Percentiles rank a stretch among this genome's conserved stretches.
Conservation (phyloP, 2,113 vertebrate genomes). For the Oreocharis arfaki region DNA sequence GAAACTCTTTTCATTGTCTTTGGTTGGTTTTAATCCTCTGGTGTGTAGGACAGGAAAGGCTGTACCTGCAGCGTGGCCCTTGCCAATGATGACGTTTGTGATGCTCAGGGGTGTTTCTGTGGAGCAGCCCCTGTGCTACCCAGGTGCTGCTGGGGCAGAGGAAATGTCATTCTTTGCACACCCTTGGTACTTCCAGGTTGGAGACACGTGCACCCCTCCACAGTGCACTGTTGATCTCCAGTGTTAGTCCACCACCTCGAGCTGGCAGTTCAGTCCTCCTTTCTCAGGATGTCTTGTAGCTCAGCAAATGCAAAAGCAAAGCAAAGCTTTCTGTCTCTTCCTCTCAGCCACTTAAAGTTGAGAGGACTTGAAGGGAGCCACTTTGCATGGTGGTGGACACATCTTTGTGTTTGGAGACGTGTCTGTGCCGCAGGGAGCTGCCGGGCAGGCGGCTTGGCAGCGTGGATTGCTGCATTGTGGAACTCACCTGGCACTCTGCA, state of each 20-base stretch:
- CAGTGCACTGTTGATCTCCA: neutral
- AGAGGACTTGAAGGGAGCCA: neutral
- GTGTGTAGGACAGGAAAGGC: neutral
- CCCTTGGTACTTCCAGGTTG: neutral
- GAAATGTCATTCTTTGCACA: neutral
- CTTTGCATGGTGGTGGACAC: fast-evolving
- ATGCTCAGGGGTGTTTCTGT: fast-evolving
- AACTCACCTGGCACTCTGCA: neutral
- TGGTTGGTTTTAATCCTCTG: neutral
- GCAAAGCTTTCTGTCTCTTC: neutral
- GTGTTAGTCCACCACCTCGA: neutral
- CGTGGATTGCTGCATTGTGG: neutral
- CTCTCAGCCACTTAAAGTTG: fast-evolving
- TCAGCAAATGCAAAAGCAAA: neutral
- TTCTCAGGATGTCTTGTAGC: neutral
- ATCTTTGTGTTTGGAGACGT: neutral
- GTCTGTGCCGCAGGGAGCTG: neutral
- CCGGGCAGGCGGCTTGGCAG: neutral
- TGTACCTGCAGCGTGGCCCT: neutral
- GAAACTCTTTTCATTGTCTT: neutral
- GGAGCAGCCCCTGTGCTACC: neutral
- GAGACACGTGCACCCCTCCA: neutral
- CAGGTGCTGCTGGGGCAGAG: neutral
- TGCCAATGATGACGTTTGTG: neutral
- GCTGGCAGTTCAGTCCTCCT: neutral